Conservation (phyloP, 2,113 vertebrate genomes). For the Pseudonaja textilis region DNA sequence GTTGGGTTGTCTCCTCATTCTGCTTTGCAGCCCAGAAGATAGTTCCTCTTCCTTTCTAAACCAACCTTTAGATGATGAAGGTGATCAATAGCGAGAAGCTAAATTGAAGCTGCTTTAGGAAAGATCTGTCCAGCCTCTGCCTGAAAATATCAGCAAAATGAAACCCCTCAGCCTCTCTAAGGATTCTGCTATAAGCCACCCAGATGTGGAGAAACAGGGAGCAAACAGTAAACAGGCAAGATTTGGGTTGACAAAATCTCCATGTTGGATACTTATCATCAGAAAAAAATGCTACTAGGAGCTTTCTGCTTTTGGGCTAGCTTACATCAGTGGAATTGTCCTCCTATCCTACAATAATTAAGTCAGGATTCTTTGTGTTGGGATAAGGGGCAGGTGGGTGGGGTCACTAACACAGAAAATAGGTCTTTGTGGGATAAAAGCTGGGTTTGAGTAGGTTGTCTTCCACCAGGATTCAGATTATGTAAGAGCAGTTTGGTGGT, state of each 20-base stretch:
- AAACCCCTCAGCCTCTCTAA: neutral
- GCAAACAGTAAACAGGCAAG: neutral
- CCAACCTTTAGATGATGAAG: neutral
- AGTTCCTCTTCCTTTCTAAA: neutral
- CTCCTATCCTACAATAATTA: neutral
- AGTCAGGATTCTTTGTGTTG: neutral
- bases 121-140: neutral
- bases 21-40: slow-evolving; percentile 6
- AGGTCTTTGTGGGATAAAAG: too few species aligned
- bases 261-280: neutral
- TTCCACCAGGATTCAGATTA: too few species aligned
- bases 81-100: neutral
- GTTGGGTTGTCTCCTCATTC: slow-evolving; percentile 38
- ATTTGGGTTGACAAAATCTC: neutral
- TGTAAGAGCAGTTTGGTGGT: too few species aligned
- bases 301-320: neutral
- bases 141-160: neutral
- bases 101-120: neutral
- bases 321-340: too few species aligned
- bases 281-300: neutral
- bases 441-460: too few species aligned
- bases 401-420: too few species aligned
- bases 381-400: neutral
- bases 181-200: neutral
- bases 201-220: neutral